Percentiles rank a stretch among this genome's conserved stretches.
Evolutionary conservation across 2,888 invertebrate genomes (phyloP).

Genomic region (Hyppa rectilinea): DNA sequence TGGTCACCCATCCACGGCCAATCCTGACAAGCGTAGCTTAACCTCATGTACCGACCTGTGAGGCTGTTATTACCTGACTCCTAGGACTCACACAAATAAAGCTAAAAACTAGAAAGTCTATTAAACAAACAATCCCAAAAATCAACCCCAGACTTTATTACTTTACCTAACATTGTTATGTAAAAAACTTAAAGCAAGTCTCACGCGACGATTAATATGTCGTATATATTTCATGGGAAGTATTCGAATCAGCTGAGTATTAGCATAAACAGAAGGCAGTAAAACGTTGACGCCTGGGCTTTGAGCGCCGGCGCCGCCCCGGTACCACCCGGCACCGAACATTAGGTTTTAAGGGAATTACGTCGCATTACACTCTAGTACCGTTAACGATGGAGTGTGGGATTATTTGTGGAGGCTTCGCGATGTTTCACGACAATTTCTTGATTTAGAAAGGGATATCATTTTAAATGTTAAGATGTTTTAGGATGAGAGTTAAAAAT

Average conservation of each 20-base stretch:
- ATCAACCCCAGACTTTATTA: constrained; percentile 7
- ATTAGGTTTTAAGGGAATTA: constrained; percentile 69
- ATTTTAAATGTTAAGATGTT: constrained; percentile 13
- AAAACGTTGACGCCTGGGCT: constrained; percentile 73
- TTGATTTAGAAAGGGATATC: constrained; percentile 13
- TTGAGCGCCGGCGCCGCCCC: constrained; percentile 48
- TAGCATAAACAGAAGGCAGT: constrained; percentile 71
- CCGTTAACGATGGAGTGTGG: constrained; percentile 51
- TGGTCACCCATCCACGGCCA: too few species aligned
- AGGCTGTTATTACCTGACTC: too few species aligned
- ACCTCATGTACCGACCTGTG: too few species aligned
- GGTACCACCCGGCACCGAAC: constrained; percentile 70
- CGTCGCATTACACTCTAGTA: constrained; percentile 61
- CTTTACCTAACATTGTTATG: not conserved
- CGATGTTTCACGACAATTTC: constrained; percentile 23
- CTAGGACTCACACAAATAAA: constrained; percentile 6
- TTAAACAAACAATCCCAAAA: constrained; percentile 28
- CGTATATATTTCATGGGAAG: constrained; percentile 70
- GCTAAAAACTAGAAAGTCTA: constrained; percentile 1
- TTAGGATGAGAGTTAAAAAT: not conserved
- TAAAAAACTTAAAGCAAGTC: constrained; percentile 32
- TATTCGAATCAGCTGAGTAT: constrained; percentile 70
- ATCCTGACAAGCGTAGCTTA: too few species aligned
- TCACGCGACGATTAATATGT: constrained; percentile 67
- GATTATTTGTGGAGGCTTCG: constrained; percentile 47